Percentiles rank a stretch among this genome's conserved stretches.
These are phyloP conservation scores for Nasua narica DNA, from an alignment of 2,797 vertebrate genomes.

Conservation along the genomic window DNA sequence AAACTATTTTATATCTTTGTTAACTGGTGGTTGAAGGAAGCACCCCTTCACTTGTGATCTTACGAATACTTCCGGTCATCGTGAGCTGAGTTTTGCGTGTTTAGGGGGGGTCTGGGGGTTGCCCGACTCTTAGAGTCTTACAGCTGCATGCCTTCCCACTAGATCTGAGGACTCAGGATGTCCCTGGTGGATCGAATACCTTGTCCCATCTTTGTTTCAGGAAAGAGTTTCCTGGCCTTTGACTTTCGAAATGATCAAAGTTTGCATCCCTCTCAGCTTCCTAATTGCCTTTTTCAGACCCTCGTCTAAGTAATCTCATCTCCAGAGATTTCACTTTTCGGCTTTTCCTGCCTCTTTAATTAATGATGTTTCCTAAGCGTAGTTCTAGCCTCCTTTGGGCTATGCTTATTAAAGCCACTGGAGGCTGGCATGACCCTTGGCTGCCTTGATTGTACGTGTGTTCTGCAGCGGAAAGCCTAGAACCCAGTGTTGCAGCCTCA, in stretches of 20 bases:
- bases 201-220: conserved; percentile 2
- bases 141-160: background rate
- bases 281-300: conserved; percentile 46
- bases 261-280: conserved; percentile 27
- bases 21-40: background rate
- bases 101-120: background rate
- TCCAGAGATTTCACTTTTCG: conserved; percentile 18
- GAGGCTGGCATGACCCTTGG: background rate
- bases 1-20: conserved; percentile 10
- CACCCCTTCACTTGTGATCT: background rate
- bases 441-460: conserved; percentile 44
- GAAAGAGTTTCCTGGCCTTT: conserved; percentile 4
- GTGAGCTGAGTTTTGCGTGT: background rate
- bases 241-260: background rate
- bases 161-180: background rate
- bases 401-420: background rate
- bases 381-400: conserved; percentile 32
- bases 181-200: background rate
- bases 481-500: conserved; percentile 37
- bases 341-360: conserved; percentile 39
- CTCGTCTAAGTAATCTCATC: conserved; percentile 2
- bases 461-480: conserved; percentile 35
- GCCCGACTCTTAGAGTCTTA: background rate
- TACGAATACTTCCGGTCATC: conserved; percentile 12
- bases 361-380: conserved; percentile 42